Percentiles rank a stretch among this genome's conserved stretches.
Conservation (phyloP, 2,888 invertebrate genomes). For the Pseudococcus jackbeardsleyi region DNA sequence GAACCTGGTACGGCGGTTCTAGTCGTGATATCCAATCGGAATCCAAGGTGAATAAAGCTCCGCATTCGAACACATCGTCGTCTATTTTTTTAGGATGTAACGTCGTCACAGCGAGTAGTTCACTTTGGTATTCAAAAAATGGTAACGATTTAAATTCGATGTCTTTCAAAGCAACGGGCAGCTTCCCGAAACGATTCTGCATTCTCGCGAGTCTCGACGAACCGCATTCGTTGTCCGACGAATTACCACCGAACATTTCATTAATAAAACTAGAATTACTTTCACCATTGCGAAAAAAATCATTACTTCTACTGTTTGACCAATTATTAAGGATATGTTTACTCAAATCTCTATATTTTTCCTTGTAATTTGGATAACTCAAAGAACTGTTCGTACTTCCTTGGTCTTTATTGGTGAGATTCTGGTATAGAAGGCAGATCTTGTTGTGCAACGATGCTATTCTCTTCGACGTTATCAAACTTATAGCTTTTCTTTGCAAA, state of each 20-base stretch:
- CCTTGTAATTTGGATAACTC: conserved; percentile 10
- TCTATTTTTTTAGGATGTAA: conserved; percentile 20
- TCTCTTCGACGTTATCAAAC: conserved; percentile 30
- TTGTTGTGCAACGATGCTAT: conserved; percentile 18
- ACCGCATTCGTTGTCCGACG: neutral
- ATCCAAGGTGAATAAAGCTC: neutral
- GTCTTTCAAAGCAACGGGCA: neutral
- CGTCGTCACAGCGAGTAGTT: neutral
- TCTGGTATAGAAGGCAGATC: conserved; percentile 29
- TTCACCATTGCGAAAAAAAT: neutral
- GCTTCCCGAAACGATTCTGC: neutral
- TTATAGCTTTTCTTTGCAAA: conserved; percentile 49
- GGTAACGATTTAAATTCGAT: conserved; percentile 41
- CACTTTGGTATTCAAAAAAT: conserved; percentile 44
- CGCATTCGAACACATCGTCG: conserved; percentile 49
- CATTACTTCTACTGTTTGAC: neutral
- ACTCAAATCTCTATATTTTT: conserved; percentile 23
- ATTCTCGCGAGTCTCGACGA: neutral
- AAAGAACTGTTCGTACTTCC: neutral
- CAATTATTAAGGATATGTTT: conserved; percentile 25
- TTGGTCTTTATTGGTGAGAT: conserved; percentile 28
- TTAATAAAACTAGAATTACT: conserved; percentile 2
- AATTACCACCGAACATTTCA: neutral
- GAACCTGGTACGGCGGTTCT: conserved; percentile 54
- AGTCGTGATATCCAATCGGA: conserved; percentile 9